Base-by-base conservation (phyloP, 2,797 vertebrate genomes). In the Cichlasoma orientale region DNA sequence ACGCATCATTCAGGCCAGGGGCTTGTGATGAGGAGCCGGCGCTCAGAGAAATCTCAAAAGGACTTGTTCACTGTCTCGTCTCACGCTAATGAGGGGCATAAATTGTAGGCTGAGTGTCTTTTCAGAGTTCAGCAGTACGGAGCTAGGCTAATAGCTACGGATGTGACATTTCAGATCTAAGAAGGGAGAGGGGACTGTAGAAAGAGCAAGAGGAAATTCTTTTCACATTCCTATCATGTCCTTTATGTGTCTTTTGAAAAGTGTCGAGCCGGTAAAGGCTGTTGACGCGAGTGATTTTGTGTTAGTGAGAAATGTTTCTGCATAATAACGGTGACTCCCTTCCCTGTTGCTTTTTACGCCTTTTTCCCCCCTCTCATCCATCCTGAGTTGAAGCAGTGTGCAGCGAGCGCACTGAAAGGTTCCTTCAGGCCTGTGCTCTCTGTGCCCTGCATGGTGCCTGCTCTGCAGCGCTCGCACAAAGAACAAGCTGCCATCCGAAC, bases 31-130 rank as follows among this genome's bases (percentile, higher is more conserved):
- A 90, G 86, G 82, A 88, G 86, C 79, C 4, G 58, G 78, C 59
- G 70, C 84, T 90, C 78, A 56, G 78, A 83, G 79, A 80, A 79
- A 75, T 88, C 90, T 91, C 89, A 86, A 92, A 93, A 92, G 85
- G 86, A 92, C 84, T 86, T 79, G 89, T 92, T 90, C 84, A n/a
- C 90, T 85, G 88, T 93, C 85, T 92, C 61, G 85, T 86, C 82
- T 89, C 74, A 56, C 54, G 82, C 88, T 93, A 92, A 94, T 92
- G 91, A 94, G 92, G 83, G 84, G 78, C 83, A 90, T 83, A 82
- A 87, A 91, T 90, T 88, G 90, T 78, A 78, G 78, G 80, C 77
- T 81, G 78, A 80, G 82, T 87, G 80, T 41, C 89, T 91, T 92
- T 89, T 89, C 89, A 91, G 77, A 54, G 87, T 75, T 74, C 70